Conservation (phyloP, 2,797 vertebrate genomes). For the Okamejei kenojei region DNA sequence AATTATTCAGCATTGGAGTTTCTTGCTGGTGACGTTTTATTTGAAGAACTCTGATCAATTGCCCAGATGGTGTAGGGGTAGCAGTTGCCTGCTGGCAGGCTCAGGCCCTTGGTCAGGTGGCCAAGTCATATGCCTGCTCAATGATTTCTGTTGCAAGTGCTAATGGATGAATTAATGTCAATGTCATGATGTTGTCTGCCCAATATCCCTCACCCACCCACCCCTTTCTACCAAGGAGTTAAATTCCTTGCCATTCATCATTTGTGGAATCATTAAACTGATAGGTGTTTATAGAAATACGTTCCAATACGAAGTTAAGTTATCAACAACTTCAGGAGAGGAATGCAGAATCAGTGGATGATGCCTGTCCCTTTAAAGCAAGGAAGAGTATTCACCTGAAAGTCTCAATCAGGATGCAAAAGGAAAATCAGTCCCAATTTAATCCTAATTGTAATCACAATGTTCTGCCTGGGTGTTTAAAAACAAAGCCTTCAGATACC, state of each 20-base stretch:
- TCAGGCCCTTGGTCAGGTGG: neutral
- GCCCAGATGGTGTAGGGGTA: neutral
- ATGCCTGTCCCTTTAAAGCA: too few relatives aligned
- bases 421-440: neutral
- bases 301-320: neutral
- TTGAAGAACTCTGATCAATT: neutral
- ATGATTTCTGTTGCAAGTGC: neutral
- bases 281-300: neutral
- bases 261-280: neutral
- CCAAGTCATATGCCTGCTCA: neutral
- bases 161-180: neutral
- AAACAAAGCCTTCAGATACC: slow-evolving; percentile 50
- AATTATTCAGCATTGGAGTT: neutral
- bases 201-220: neutral
- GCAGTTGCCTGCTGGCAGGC: neutral
- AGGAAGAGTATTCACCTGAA: neutral
- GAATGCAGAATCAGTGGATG: neutral
- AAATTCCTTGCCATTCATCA: neutral
- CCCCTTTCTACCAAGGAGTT: neutral
- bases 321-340: neutral
- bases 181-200: neutral
- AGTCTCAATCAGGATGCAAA: neutral
- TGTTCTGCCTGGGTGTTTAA: neutral
- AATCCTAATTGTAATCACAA: neutral
- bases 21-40: neutral